Base-by-base conservation (phyloP, 2,888 invertebrate genomes). In the Criorhina ranunculi region DNA sequence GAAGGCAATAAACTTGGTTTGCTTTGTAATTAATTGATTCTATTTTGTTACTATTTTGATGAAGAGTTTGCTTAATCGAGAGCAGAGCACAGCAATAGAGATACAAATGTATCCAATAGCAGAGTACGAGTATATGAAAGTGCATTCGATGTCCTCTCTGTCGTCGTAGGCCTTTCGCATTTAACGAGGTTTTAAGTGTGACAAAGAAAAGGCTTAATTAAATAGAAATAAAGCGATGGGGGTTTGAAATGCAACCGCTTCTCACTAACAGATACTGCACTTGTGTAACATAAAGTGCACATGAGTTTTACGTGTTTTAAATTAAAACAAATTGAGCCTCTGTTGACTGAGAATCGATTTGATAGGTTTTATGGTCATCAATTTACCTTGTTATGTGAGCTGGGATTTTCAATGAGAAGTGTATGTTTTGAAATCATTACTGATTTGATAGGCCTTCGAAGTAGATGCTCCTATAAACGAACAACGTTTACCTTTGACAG, bases 1-100 rank as follows among this genome's bases (percentile, higher is more conserved):
- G 73, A 67, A 83, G 78, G 69, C 83, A 79, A 83, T 75, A 83
- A 83, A 83, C 78, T 83, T 79, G 51, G 78, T 83, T 75, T 75
- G 62, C 73, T 78, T 59, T 69, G 73, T 69, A 69, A 78, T 83
- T 83, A 83, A 78, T 83, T 83, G 78, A 79, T 73, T 83, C 83
- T 69, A 75, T 79, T 83, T 83, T 66, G 60, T 66, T 72, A 64
- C 60, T 76, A 33, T 76, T 77, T 49, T 29, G 55, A 31, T 42
- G 44, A 59, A 66, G 72, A 73, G 55, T 62, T 44, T 33, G 35
- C 64, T 67, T 60, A 77, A 72, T 77, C 70, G 72, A 64, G 59
- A 59, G 12, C 67, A 62, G 35, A 77, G 24, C 57, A 51, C 51
- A 31, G 6, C 8, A 24, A 4, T 4, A 24, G 24, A 12, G 37